Percentiles rank a stretch among this genome's conserved stretches.
Evolutionary conservation across 2,888 invertebrate genomes (phyloP).

Genomic region (Diaphora mendica): DNA sequence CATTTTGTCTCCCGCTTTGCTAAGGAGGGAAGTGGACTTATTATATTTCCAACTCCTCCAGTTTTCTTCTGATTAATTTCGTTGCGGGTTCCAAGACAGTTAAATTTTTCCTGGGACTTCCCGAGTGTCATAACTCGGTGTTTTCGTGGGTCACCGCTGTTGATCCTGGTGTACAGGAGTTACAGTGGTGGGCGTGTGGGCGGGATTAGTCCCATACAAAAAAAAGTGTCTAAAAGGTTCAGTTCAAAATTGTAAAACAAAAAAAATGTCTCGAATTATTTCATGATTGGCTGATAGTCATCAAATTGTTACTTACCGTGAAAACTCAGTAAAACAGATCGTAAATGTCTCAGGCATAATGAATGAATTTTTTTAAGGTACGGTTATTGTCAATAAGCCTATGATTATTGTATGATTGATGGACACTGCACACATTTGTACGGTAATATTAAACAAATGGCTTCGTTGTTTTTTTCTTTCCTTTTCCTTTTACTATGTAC

Average conservation of each 20-base stretch:
- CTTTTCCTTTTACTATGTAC: background rate
- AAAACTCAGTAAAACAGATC: background rate
- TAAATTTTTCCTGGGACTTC: too few relatives aligned
- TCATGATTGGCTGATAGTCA: background rate
- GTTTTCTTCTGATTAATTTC: too few relatives aligned
- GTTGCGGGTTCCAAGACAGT: too few relatives aligned
- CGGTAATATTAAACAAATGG: constrained; percentile 1
- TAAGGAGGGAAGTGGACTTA: too few relatives aligned
- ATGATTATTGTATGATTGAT: constrained; percentile 23
- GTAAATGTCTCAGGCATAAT: constrained; percentile 9
- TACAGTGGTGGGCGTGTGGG: too few relatives aligned
- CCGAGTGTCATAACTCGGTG: too few relatives aligned
- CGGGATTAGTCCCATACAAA: too few relatives aligned
- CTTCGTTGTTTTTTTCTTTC: background rate
- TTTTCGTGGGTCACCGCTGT: too few relatives aligned
- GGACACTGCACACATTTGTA: constrained; percentile 13
- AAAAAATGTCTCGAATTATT: background rate
- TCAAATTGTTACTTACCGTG: background rate
- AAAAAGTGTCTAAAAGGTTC: background rate
- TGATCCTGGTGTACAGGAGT: too few relatives aligned
- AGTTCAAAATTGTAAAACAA: background rate
- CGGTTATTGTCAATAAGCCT: constrained; percentile 5
- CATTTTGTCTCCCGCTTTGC: too few relatives aligned
- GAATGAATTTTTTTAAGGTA: background rate
- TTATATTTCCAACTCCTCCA: too few relatives aligned